phyloP scores from a whole-genome alignment of 1,140 invertebrate species.

The Listronotus bonariensis region DNA sequence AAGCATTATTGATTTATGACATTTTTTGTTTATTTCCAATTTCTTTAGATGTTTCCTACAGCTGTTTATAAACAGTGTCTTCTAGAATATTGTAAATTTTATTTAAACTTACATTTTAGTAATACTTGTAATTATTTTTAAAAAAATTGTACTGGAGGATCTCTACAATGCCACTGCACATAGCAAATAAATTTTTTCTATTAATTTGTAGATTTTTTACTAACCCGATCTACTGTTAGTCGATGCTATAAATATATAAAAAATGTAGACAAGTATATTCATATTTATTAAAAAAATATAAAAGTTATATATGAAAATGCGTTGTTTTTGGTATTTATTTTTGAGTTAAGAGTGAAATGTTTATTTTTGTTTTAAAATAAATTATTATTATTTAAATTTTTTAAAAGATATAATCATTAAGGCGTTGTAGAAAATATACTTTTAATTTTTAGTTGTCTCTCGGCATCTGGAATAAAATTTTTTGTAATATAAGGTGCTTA shows the following conservation, averaged over 20 bases:
- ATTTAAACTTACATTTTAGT: slow-evolving; percentile 23
- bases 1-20: too few species aligned
- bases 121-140: slow-evolving; percentile 19
- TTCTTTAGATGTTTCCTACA: slow-evolving; percentile 14
- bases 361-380: neutral
- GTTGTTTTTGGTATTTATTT: slow-evolving; percentile 6
- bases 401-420: slow-evolving; percentile 6
- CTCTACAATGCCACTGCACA: slow-evolving; percentile 50
- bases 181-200: slow-evolving; percentile 28
- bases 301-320: neutral
- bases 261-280: slow-evolving; percentile 34
- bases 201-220: slow-evolving; percentile 48
- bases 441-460: slow-evolving; percentile 16
- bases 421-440: slow-evolving; percentile 31
- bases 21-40: neutral
- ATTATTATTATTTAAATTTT: neutral
- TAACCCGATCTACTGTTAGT: slow-evolving; percentile 21
- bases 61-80: neutral
- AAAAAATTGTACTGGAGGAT: slow-evolving; percentile 39
- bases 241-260: neutral
- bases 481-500: slow-evolving; percentile 36
- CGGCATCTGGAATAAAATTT: slow-evolving; percentile 3
- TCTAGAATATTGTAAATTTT: slow-evolving; percentile 31
- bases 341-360: slow-evolving; percentile 1
- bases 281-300: neutral